These are phyloP conservation scores for Marcusenius ussheri DNA, from an alignment of 2,113 vertebrate species.

Conservation along the genomic window DNA sequence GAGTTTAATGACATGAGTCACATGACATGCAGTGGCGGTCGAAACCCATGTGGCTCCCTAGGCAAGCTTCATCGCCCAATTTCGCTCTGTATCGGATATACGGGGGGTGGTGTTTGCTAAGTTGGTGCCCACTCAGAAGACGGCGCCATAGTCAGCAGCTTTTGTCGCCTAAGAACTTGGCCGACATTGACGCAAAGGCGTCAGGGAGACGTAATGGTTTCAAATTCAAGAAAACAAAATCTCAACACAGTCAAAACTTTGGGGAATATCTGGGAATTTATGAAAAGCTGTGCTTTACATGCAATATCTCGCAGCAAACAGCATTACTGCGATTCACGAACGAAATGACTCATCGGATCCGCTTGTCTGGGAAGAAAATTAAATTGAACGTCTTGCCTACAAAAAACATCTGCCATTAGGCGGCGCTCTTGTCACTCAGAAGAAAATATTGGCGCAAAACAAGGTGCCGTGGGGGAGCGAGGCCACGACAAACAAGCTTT, in stretches of 20 bases:
- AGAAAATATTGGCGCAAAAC: not conserved
- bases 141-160: not conserved
- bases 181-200: not conserved
- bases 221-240: not conserved
- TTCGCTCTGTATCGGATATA: not conserved
- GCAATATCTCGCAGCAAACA: not conserved
- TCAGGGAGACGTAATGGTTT: not conserved
- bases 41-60: not conserved
- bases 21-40: not conserved
- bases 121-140: not conserved
- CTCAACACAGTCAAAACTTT: not conserved
- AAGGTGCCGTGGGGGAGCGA: not conserved
- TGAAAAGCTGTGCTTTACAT: not conserved
- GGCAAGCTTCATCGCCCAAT: not conserved
- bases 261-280: not conserved
- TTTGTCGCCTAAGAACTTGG: not conserved
- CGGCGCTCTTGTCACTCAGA: conserved; percentile 13
- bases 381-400: not conserved
- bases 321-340: not conserved
- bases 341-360: not conserved
- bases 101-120: not conserved
- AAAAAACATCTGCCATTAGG: not conserved
- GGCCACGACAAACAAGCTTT: not conserved
- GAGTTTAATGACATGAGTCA: not conserved
- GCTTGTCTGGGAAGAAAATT: too few species aligned